phyloP scores from a whole-genome alignment of 2,797 vertebrate genomes.

The Myotis findleyi region DNA sequence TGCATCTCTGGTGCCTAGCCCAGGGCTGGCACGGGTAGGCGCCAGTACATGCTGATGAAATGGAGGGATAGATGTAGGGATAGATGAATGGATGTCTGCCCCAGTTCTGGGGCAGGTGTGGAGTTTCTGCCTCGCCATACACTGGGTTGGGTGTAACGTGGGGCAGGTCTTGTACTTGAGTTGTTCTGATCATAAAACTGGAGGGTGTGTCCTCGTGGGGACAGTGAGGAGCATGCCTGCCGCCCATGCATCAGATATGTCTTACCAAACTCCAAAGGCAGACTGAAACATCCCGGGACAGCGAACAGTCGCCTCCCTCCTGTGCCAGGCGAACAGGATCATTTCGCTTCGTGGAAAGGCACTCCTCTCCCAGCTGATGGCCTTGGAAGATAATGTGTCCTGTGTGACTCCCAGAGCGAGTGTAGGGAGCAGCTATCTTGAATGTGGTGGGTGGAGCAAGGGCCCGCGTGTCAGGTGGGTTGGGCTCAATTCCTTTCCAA shows the following conservation, averaged over 20 bases:
- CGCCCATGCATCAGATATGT: neutral
- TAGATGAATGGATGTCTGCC: neutral
- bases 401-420: neutral
- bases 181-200: conserved; percentile 67
- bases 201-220: conserved; percentile 58
- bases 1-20: neutral
- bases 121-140: conserved; percentile 7
- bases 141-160: conserved; percentile 33
- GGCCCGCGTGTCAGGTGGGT: neutral
- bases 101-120: conserved; percentile 39
- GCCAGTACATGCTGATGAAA: neutral
- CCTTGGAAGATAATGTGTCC: conserved; percentile 39
- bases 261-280: conserved; percentile 66
- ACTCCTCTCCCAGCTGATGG: conserved; percentile 47
- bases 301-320: conserved; percentile 44
- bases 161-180: conserved; percentile 46
- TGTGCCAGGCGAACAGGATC: neutral
- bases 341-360: neutral
- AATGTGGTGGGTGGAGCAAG: neutral
- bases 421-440: neutral
- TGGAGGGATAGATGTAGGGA: neutral
- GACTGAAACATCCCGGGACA: conserved; percentile 61
- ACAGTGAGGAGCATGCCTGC: neutral
- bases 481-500: neutral
- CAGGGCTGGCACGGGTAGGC: neutral